Evolutionary conservation across 1,140 invertebrate genomes (phyloP), one percentile per base, ranked within the genome.

Genomic region (Megalopta genalis): DNA sequence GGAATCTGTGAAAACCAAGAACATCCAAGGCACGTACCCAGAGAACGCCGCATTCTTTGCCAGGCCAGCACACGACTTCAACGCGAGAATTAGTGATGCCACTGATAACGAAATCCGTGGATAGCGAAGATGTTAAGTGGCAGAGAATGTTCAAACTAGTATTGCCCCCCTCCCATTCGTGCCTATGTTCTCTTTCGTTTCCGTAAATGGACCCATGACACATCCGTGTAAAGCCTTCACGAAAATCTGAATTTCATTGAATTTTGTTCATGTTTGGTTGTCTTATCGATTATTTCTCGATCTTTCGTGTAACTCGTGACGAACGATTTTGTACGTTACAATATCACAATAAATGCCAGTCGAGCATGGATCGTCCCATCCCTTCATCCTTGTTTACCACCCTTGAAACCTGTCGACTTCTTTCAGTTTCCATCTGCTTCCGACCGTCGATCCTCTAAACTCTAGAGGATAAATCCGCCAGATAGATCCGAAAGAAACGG

Each of bases 291-390:
- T 46, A 71, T 21, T 66, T 16, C 16, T 75, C 63, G 54, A 72
- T 73, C 16, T 69, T 75, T 77, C 52, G 69, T 80, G 65, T 73
- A 80, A 83, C 86, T 89, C 85, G 90, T 87, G 90, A 90, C 86
- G 83, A 90, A 88, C 84, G 78, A 80, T 90, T 92, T 93, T 93
- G 90, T 92, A 92, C 91, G 90, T 91, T 90, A 87, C 87, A 89
- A 88, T 92, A 93, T 93, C 91, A 93, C 92, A 93, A 91, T 90
- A 83, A 89, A 88, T 90, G 87, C 83, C 87, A 81, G 87, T 80
- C 87, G 87, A 87, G 89, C 7, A 65, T 86, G 87, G 86, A 78
- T 87, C 88, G 82, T 87, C 84, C 80, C 79, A 65, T 57, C 12
- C 64, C 39, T 0, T 42, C 65, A 18, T 52, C 14, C 7, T 54